Evolutionary conservation across 1,140 invertebrate genomes (phyloP), one percentile per base, ranked within the genome.

Genomic region (Sarcophaga peregrina): DNA sequence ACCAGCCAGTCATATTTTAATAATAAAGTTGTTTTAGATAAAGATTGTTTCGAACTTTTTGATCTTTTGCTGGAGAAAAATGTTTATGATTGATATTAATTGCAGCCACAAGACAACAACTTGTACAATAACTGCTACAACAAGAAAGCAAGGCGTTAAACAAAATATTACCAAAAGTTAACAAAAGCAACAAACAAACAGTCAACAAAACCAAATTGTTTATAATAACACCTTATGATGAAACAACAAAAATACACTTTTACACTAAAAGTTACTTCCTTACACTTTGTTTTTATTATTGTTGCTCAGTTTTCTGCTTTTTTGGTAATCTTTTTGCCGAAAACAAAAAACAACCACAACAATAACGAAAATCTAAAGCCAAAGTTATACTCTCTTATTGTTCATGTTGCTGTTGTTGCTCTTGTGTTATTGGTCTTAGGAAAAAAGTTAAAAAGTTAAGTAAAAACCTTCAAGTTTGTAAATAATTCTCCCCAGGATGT

Each of bases 71-170:
- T 47, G 20, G 50, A 4, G 75, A 47, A 50, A 78, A 78, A 78
- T 50, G 47, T 78, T 78, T 50, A 50, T 78, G 75, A 78, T 78
- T 78, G 75, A 78, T 78, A 78, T 78, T 78, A 78, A 78, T 78
- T 78, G 75, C 48, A 78, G 75, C 75, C 75, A 78, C 47, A 78
- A 78, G 75, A 78, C 75, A 78, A 52, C 75, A 78, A 78, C n/a
- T 20, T 50, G 75, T 68, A 78, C n/a, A 37, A 37, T 4, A 37
- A 37, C 25, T 37, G 25, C 25, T 37, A 37, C 25, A 37, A 37
- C 1, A 37, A 1, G 4, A 50, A 78, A 25, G 13, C n/a, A 78
- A 78, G 75, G 75, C 75, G 47, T 52, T 78, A 50, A 68, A 68
- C 1, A 37, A 37, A 37, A 37, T 37, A 37, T 37, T 37, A 37